A percentile compares a stretch with the other conserved stretches of the same genome.
Conservation (phyloP, 1,140 invertebrate species). For the Anagrus nilaparvatae region DNA sequence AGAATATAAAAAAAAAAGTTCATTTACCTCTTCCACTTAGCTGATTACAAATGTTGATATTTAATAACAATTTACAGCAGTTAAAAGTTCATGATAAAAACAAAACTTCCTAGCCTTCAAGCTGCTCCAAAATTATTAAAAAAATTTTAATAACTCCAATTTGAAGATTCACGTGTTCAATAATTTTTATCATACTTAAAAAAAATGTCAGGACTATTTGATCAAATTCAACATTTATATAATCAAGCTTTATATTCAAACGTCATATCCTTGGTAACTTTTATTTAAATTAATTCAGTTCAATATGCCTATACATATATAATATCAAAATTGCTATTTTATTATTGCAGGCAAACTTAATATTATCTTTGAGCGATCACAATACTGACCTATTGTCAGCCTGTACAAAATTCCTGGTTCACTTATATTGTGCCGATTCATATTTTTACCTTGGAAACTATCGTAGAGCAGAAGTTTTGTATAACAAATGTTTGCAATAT, state of each 20-base stretch:
- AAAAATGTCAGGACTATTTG: slow-evolving; percentile 42
- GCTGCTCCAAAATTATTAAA: too few relatives aligned
- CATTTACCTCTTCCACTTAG: too few relatives aligned
- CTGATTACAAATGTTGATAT: too few relatives aligned
- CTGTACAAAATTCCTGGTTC: slow-evolving; percentile 51
- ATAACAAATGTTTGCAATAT: slow-evolving; percentile 55
- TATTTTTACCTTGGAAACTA: slow-evolving; percentile 55
- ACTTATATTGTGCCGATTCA: slow-evolving; percentile 58
- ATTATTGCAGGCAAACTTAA: slow-evolving; percentile 49
- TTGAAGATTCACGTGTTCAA: too few relatives aligned
- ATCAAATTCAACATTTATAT: slow-evolving; percentile 48
- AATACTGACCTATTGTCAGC: slow-evolving; percentile 47
- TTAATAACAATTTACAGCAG: too few relatives aligned
- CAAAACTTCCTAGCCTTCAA: too few relatives aligned
- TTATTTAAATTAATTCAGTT: slow-evolving; percentile 7
- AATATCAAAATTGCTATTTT: slow-evolving; percentile 14
- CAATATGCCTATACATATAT: too few relatives aligned
- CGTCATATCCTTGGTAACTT: slow-evolving; percentile 45
- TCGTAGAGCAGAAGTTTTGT: slow-evolving; percentile 56
- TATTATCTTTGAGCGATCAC: slow-evolving; percentile 55
- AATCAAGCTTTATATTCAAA: slow-evolving; percentile 50
- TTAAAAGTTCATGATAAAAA: too few relatives aligned
- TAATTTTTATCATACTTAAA: too few relatives aligned
- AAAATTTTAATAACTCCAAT: too few relatives aligned
- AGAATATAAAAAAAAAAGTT: too few relatives aligned